These are phyloP conservation scores for Pocillopora meandrina DNA, from an alignment of 92 coral and sea anemone species.

Conservation along the genomic window DNA sequence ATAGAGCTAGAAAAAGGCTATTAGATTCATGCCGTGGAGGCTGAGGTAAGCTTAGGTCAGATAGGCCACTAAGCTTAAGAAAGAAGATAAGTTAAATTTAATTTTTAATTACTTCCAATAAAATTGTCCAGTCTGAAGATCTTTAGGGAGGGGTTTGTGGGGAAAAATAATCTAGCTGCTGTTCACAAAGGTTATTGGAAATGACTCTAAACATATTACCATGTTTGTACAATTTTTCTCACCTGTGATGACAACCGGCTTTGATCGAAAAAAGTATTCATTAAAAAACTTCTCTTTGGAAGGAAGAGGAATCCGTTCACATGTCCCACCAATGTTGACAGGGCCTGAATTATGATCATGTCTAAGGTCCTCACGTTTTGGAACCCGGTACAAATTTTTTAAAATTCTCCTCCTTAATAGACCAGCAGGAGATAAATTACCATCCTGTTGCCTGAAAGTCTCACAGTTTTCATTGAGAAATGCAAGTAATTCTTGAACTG, in stretches of 20 bases:
- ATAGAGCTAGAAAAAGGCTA: too few species aligned
- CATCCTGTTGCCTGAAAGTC: conserved; percentile 66
- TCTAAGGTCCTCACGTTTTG: neutral
- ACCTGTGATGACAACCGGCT: conserved; percentile 89
- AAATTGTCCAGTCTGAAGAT: too few species aligned
- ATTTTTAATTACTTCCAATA: too few species aligned
- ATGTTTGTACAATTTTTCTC: neutral
- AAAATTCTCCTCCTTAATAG: conserved; percentile 44
- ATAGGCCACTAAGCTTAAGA: too few species aligned
- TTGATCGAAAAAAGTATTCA: conserved; percentile 70
- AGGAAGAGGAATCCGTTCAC: conserved; percentile 75
- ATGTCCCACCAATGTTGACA: conserved; percentile 59
- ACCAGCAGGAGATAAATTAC: conserved; percentile 58
- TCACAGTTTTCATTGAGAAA: conserved; percentile 69
- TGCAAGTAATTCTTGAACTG: conserved; percentile 45
- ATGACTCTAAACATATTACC: neutral
- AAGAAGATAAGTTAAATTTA: too few species aligned
- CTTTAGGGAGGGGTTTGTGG: too few species aligned
- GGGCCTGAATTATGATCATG: conserved; percentile 33
- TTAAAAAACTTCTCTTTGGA: conserved; percentile 69
- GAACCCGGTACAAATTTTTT: conserved; percentile 62
- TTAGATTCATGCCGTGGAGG: too few species aligned
- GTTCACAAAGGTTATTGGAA: neutral
- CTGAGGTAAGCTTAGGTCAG: too few species aligned
- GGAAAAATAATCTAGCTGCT: too few species aligned